A percentile compares a stretch with the other conserved stretches of the same genome.
Conservation (phyloP, 2,888 invertebrate species). For the Chaetoderma sp. region DNA sequence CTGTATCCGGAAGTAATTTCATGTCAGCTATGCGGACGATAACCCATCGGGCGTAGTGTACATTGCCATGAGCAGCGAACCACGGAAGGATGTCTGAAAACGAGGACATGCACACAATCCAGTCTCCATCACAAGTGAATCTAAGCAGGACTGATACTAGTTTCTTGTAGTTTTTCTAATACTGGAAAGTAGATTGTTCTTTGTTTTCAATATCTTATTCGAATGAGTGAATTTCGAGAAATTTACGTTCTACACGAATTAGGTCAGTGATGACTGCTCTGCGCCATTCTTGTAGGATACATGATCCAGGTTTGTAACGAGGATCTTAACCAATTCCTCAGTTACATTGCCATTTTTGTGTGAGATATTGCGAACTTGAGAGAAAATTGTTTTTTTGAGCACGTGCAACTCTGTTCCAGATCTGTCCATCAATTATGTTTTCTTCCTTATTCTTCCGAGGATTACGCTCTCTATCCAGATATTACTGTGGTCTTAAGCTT, state of each 20-base stretch:
- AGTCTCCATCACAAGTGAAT: neutral
- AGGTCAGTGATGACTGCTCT: neutral
- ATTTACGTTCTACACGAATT: neutral
- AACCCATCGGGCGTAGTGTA: neutral
- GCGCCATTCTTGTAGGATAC: neutral
- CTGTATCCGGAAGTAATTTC: neutral
- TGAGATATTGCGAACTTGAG: too few relatives aligned
- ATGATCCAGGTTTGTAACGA: neutral
- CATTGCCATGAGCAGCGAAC: neutral
- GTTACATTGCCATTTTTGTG: too few relatives aligned
- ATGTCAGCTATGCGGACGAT: neutral
- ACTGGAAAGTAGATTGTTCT: neutral
- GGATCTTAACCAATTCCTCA: neutral
- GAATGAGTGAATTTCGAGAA: neutral
- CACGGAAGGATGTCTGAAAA: neutral
- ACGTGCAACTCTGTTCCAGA: neutral
- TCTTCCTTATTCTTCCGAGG: neutral
- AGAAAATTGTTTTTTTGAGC: neutral
- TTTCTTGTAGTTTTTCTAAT: neutral
- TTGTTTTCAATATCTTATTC: neutral
- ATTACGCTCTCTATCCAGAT: neutral
- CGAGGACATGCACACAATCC: neutral
- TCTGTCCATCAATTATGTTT: neutral
- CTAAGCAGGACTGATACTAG: neutral
- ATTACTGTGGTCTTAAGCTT: neutral